A percentile compares a stretch with the other conserved stretches of the same genome.
Conservation (phyloP, 2,888 invertebrate genomes). For the Tupiocoris notatus region DNA sequence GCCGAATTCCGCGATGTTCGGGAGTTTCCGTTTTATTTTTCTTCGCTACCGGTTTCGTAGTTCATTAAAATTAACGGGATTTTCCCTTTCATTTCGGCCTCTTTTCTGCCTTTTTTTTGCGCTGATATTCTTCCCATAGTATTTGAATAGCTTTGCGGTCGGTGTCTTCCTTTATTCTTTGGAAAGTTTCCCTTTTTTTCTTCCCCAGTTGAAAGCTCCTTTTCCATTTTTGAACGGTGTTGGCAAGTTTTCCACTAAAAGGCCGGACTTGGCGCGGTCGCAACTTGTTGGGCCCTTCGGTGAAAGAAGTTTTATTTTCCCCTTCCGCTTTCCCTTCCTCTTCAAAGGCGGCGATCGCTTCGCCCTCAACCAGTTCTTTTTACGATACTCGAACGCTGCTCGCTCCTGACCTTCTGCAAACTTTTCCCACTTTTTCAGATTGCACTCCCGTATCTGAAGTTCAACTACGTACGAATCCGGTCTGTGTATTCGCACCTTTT, state of each 20-base stretch:
- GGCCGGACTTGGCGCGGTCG: not conserved
- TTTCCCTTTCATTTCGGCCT: not conserved
- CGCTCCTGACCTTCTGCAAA: not conserved
- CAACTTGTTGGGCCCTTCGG: not conserved
- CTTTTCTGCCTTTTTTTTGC: not conserved
- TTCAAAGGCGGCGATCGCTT: not conserved
- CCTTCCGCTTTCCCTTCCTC: not conserved
- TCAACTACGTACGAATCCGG: no score
- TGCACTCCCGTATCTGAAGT: no score
- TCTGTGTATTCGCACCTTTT: no score
- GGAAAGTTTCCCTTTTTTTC: not conserved
- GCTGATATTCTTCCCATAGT: not conserved
- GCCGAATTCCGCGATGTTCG: not conserved
- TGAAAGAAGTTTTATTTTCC: not conserved
- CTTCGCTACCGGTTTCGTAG: not conserved
- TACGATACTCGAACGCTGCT: no score
- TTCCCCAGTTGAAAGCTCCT: not conserved
- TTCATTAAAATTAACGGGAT: not conserved
- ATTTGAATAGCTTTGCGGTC: not conserved
- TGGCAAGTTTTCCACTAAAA: not conserved
- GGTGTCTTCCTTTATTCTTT: not conserved
- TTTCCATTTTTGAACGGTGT: not conserved
- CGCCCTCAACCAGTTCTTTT: no score
- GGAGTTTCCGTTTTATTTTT: not conserved
- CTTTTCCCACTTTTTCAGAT: no score